These are phyloP conservation scores for Haemorhous mexicanus DNA, from an alignment of 2,113 vertebrate species.

Conservation along the genomic window DNA sequence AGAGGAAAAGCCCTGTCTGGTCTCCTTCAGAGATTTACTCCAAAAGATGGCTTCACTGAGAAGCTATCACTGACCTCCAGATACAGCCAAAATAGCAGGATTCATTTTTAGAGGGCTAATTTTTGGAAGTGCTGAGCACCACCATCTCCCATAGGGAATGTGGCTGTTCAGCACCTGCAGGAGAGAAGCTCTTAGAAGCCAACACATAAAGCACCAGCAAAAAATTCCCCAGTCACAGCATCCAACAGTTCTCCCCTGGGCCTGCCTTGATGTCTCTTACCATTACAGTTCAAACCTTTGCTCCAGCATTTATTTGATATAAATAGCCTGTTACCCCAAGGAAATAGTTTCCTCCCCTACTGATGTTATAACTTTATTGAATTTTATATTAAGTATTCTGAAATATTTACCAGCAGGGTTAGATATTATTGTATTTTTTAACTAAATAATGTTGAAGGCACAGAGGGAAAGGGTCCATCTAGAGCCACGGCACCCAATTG, in stretches of 20 bases:
- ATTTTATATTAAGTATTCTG: conserved; percentile 5
- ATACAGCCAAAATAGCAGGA: neutral
- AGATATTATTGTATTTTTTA: neutral
- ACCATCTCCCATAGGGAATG: neutral
- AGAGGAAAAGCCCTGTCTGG: neutral
- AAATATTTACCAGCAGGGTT: neutral
- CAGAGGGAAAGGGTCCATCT: neutral
- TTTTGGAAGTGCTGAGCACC: neutral
- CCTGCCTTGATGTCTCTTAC: neutral
- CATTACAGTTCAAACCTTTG: neutral
- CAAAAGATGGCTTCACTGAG: neutral
- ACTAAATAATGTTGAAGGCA: neutral
- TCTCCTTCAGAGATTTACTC: neutral
- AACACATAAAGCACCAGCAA: neutral
- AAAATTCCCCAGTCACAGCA: neutral
- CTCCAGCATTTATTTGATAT: neutral
- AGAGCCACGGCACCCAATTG: neutral
- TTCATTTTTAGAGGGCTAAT: neutral
- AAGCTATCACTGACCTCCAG: neutral
- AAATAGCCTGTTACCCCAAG: neutral
- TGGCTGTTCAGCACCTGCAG: neutral
- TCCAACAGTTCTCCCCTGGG: neutral
- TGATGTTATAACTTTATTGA: neutral
- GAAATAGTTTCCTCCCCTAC: neutral
- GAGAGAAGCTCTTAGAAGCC: neutral